Evolutionary conservation across 2,113 vertebrate species (phyloP).

Genomic region (Phylloscopus trochilus): DNA sequence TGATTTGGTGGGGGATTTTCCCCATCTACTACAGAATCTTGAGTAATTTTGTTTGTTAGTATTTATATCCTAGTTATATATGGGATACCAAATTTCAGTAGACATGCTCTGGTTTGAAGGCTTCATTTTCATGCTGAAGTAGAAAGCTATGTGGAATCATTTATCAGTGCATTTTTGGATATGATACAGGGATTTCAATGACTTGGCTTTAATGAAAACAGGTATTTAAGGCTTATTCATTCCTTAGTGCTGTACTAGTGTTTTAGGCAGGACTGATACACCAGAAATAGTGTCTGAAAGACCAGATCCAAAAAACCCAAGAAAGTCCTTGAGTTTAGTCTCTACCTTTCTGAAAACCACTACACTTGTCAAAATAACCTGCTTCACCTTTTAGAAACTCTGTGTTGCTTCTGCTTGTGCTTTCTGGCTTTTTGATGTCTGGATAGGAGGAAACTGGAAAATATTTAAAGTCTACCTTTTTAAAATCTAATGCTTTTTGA

Average conservation of each 20-base stretch:
- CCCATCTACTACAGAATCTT: background rate
- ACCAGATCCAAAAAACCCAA: background rate
- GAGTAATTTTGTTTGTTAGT: background rate
- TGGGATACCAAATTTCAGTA: background rate
- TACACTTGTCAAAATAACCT: background rate
- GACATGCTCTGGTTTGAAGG: background rate
- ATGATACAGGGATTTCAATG: background rate
- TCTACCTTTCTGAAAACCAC: background rate
- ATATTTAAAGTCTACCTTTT: background rate
- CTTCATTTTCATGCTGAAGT: background rate
- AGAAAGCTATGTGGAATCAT: background rate
- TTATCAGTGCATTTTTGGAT: background rate
- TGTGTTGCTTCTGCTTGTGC: background rate
- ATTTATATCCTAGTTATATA: background rate
- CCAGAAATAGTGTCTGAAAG: background rate
- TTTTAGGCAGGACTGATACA: background rate
- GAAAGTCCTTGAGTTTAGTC: background rate
- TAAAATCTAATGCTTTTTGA: background rate
- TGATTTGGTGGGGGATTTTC: rapidly evolving
- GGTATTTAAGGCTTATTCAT: background rate
- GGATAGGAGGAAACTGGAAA: background rate
- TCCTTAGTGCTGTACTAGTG: background rate
- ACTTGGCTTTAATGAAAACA: background rate
- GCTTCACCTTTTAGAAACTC: background rate
- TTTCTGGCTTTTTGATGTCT: background rate